phyloP scores from a whole-genome alignment of 35 echinoderm and acorn worm genomes.

The Ptychodera flava region DNA sequence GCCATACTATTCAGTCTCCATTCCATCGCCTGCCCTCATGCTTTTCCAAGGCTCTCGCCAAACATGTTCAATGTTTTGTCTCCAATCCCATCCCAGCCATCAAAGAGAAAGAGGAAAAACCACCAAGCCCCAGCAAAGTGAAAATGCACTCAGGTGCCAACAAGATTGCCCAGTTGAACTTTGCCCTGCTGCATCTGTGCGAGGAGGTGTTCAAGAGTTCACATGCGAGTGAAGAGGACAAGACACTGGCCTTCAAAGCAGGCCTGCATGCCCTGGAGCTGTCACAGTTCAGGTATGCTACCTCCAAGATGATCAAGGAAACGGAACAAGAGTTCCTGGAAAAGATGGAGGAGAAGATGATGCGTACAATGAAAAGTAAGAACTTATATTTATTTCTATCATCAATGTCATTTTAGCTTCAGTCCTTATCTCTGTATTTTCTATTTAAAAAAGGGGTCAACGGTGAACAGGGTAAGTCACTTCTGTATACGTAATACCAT shows the following conservation, averaged over 20 bases:
- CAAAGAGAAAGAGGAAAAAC: background rate
- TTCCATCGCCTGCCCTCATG: too few relatives aligned
- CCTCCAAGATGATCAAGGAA: background rate
- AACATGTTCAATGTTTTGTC: too few relatives aligned
- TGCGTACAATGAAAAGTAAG: background rate
- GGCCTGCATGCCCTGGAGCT: background rate
- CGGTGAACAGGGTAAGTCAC: too few relatives aligned
- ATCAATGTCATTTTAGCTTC: too few relatives aligned
- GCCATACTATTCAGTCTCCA: too few relatives aligned
- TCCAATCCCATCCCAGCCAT: too few relatives aligned
- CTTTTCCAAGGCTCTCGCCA: too few relatives aligned
- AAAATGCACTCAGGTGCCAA: background rate
- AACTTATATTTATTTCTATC: too few relatives aligned
- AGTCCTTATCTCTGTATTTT: too few relatives aligned
- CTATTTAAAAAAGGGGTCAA: too few relatives aligned
- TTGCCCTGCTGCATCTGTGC: background rate
- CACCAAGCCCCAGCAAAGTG: background rate
- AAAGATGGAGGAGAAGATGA: background rate
- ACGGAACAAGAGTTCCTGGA: background rate
- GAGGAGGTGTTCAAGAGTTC: background rate
- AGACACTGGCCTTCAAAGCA: background rate
- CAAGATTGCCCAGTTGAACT: background rate
- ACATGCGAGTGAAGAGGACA: background rate
- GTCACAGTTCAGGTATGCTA: background rate
- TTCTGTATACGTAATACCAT: too few relatives aligned